Base-by-base conservation (phyloP, 64 coral and sea anemone genomes). In the Dendrophyllia cribrosa region DNA sequence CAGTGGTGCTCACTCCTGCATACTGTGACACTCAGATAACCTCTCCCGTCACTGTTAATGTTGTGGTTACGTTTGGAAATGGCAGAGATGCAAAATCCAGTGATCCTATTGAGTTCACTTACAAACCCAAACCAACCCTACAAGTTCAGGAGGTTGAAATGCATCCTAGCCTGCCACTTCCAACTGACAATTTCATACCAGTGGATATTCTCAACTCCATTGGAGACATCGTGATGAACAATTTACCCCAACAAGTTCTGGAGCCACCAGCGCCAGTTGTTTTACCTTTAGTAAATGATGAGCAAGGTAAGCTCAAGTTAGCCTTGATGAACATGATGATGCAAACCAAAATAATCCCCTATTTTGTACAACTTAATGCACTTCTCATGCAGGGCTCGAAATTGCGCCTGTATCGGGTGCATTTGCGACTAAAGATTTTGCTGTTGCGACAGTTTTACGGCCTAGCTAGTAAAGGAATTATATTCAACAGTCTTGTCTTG, bases 101-200 rank as follows among this genome's bases (percentile, higher is more conserved):
- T 88, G 95, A 97, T 44, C 87, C 95, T 76, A 94, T 94, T 91
- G 95, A 97, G 70, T 97, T 97, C 75, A 97, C 92, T 81, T 97
- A 97, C 83, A 93, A 87, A 83, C 95, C 95, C 16, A 89, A 68
- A 50, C 56, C 80, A 2, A 67, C 7, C 0, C 7, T 83, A 43
- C 60, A 49, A 67, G 80, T 83, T 43, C 43, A 66, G 43, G 80
- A 83, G 49, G 80, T 83, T 66, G 61, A 83, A 83, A 83, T 83
- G 80, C 80, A 66, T 83, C 61, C 60, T 44, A 83, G 6, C 22
- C 60, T 67, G 62, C 80, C 80, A 4, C 17, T 66, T 67, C 17
- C 80, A 12, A 50, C 61, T 49, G 80, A 83, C 9, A 66, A 43
- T n/a, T 51, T 83, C 43, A 17, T 83, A 9, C 60, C 59, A n/a